Evolutionary conservation across 1,140 invertebrate species (phyloP).

Genomic region (Cylas formicarius): DNA sequence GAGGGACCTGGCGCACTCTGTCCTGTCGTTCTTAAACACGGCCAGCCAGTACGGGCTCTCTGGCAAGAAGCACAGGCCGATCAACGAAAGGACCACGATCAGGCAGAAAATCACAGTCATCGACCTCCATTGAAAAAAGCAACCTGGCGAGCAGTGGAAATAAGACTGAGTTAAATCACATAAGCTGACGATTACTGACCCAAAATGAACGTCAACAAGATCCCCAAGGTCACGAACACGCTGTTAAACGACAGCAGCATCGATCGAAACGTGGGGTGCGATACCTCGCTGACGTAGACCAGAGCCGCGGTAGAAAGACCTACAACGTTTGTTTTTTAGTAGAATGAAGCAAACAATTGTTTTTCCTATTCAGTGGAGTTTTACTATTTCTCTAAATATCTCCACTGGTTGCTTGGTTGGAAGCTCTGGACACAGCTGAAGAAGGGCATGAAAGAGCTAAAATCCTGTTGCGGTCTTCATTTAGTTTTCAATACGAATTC

Average conservation of each 20-base stretch:
- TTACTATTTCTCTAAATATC: too few species aligned
- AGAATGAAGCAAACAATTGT: too few species aligned
- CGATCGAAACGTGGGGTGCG: slow-evolving; percentile 46
- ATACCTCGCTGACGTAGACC: slow-evolving; percentile 53
- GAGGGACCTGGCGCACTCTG: slow-evolving; percentile 39
- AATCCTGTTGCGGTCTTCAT: too few species aligned
- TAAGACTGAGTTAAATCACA: background rate
- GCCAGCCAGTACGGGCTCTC: slow-evolving; percentile 54
- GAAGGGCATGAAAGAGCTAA: too few species aligned
- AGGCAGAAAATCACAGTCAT: slow-evolving; percentile 43
- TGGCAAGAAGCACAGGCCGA: slow-evolving; percentile 44
- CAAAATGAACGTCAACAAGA: slow-evolving; percentile 46
- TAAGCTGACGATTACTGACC: slow-evolving; percentile 28
- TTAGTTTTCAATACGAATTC: too few species aligned
- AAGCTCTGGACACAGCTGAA: too few species aligned
- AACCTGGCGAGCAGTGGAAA: slow-evolving; percentile 39
- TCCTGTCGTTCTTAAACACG: slow-evolving; percentile 40
- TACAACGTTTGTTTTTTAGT: too few species aligned
- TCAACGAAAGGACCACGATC: slow-evolving; percentile 18
- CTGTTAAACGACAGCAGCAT: slow-evolving; percentile 51
- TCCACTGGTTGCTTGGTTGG: too few species aligned
- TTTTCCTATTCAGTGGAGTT: too few species aligned
- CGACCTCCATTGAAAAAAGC: slow-evolving; percentile 44
- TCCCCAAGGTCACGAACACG: slow-evolving; percentile 50
- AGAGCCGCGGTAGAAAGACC: slow-evolving; percentile 48